Evolutionary conservation across 2,888 invertebrate genomes (phyloP), one percentile per base, ranked within the genome.

Genomic region (Baccha elongata): DNA sequence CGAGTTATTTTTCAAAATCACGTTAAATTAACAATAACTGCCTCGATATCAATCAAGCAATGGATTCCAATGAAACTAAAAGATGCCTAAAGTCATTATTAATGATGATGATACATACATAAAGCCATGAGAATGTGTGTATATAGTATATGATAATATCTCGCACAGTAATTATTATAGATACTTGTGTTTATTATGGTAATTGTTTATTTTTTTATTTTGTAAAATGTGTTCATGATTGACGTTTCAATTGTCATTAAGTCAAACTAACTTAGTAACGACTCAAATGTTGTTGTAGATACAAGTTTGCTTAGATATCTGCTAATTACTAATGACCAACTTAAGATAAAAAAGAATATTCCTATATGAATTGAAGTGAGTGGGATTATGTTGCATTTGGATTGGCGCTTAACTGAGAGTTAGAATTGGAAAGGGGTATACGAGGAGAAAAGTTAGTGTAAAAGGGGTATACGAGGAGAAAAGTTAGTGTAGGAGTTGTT

Each of bases 231-330:
- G 35, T 13, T 62, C 19, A 55, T 72, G 78, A 83, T 78, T 73
- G 83, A 83, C 83, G 72, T 58, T 64, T 73, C 78, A 72, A 71
- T 76, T 83, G 72, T 72, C 72, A 73, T 72, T 72, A 64, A 72
- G 52, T 52, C 53, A 60, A 62, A 62, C 76, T 72, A 48, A 62
- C 76, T 76, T 64, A 73, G 72, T 46, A 40, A 10, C 13, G 68
- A 78, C 67, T 83, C 48, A 58, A 55, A 23, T 40, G 40, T 40
- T 11, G 40, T 40, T 11, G 13, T 19, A 52, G 17, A 37, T 55
- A 13, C 29, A 67, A 60, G n/a, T n/a, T n/a, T n/a, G n/a, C 26
- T 75, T 32, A 23, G n/a, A 48, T 17, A 50, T 40, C 37, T 13
- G 13, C 67, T 35, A 67, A 52, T 67, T 67, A 60, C 48, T 29